These are phyloP conservation scores for Amblyopsis hoosieri DNA, from an alignment of 2,797 vertebrate species.

Conservation along the genomic window DNA sequence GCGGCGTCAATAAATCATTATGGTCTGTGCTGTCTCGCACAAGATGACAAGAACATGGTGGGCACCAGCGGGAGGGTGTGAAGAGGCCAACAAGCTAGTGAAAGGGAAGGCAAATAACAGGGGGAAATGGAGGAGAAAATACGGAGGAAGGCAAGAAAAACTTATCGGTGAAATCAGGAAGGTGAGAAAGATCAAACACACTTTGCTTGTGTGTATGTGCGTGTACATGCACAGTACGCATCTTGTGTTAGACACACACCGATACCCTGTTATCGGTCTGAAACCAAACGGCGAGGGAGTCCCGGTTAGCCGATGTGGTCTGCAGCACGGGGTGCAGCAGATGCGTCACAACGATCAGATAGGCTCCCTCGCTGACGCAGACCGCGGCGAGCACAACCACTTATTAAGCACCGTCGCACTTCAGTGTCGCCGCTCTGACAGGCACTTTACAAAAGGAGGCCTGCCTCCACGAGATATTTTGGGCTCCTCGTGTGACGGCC, in stretches of 20 bases:
- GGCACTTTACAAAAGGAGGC: too few species aligned
- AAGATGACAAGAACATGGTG: background rate
- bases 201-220: too few species aligned
- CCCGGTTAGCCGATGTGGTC: conserved; percentile 19
- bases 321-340: conserved; percentile 17
- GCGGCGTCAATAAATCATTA: conserved; percentile 43
- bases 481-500: too few species aligned
- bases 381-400: conserved; percentile 1
- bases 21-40: too few species aligned
- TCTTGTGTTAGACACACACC: background rate
- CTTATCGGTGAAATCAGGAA: too few species aligned
- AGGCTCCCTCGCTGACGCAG: conserved; percentile 17
- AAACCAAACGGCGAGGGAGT: background rate
- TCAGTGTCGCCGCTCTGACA: background rate
- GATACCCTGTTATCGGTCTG: background rate
- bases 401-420: conserved; percentile 3
- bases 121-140: too few species aligned
- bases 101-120: background rate
- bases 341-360: conserved; percentile 28
- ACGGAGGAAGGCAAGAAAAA: too few species aligned
- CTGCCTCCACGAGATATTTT: too few species aligned
- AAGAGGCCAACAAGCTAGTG: background rate
- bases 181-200: too few species aligned
- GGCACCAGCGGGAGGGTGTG: background rate
- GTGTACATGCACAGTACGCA: too few species aligned